Percentiles rank a stretch among this genome's conserved stretches.
Evolutionary conservation across 2,888 invertebrate species (phyloP).

Genomic region (Tiliacea citrago): DNA sequence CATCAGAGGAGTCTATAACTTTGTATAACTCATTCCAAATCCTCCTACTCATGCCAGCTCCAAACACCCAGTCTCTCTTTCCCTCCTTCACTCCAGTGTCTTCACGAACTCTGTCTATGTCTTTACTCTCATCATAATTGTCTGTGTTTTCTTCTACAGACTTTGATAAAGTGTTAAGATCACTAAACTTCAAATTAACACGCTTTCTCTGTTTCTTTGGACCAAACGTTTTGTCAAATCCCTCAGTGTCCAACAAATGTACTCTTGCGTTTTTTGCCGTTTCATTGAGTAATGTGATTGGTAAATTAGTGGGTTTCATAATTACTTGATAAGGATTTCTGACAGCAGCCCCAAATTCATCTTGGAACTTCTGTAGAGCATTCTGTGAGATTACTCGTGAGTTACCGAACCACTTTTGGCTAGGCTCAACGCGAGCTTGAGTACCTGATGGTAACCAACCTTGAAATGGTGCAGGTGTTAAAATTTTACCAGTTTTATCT

Average conservation of each 20-base stretch:
- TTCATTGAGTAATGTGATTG: slow-evolving; percentile 98
- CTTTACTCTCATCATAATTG: slow-evolving; percentile 95
- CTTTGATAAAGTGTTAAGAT: slow-evolving; percentile 94
- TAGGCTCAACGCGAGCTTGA: slow-evolving; percentile 98
- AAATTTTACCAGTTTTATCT: slow-evolving; percentile 96
- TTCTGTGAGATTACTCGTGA: slow-evolving; percentile 98
- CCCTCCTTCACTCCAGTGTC: slow-evolving; percentile 95
- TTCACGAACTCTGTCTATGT: slow-evolving; percentile 95
- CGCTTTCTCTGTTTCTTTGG: slow-evolving; percentile 97
- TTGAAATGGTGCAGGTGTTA: slow-evolving; percentile 99
- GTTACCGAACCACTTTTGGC: slow-evolving; percentile 99
- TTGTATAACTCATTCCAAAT: slow-evolving; percentile 99
- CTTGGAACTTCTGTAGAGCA: slow-evolving; percentile 97
- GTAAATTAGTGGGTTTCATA: slow-evolving; percentile 98
- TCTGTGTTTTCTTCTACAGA: slow-evolving; percentile 93
- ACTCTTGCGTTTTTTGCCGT: slow-evolving; percentile 97
- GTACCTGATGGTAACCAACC: slow-evolving; percentile 96
- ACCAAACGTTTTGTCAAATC: slow-evolving; percentile 98
- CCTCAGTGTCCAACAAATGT: slow-evolving; percentile 98
- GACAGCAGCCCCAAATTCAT: slow-evolving; percentile 97
- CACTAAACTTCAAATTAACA: slow-evolving; percentile 94
- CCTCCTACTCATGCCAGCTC: slow-evolving; percentile 98
- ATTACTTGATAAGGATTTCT: slow-evolving; percentile 99
- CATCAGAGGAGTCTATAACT: slow-evolving; percentile 99
- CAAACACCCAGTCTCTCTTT: slow-evolving; percentile 98